Base-by-base conservation (phyloP, 2,888 invertebrate genomes). In the Empis stercorea region DNA sequence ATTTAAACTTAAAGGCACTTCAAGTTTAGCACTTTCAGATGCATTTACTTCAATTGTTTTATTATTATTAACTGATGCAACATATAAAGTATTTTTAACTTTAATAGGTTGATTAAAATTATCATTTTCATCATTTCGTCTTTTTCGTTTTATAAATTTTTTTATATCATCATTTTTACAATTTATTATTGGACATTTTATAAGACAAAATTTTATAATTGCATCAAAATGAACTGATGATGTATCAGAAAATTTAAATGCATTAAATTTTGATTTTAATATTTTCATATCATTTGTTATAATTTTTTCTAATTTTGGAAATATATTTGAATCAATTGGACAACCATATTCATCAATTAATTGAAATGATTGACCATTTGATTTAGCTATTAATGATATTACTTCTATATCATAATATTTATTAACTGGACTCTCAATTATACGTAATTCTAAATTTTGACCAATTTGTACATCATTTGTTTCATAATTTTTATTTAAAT, bases 231-330 rank as follows among this genome's bases (percentile, higher is more conserved):
- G 75, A 0, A 91, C 85, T 7, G 86, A 75, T 30, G 84, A 80
- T n/a, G 88, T 86, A 11, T 83, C 80, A 0, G 87, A 82, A 68
- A 92, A 92, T 53, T 89, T 85, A 66, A 92, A 92, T 0, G 89
- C 91, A 60, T 84, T 81, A 64, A 88, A 89, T 16, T 75, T 74
- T 4, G 79, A 76, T 0, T 73, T 67, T 15, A 86, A 64, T 39
- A 74, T 59, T 52, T 59, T 67, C 3, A 61, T 61, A 4, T 60
- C 58, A 3, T 59, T 58, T 0, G 61, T 64, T 15, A 57, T 59
- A 4, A 65, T 51, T 56, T 73, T 73, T 42, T 62, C 64, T 38
- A 76, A 57, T 0, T 66, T 62, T 2, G 76, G 75, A 53, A 76
- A 76, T 20, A 76, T 71, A 32, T 68, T 70, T 20, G 64, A 60